Evolutionary conservation across 2,797 vertebrate species (phyloP), one percentile per base, ranked within the genome.

Genomic region (Scleropages formosus): DNA sequence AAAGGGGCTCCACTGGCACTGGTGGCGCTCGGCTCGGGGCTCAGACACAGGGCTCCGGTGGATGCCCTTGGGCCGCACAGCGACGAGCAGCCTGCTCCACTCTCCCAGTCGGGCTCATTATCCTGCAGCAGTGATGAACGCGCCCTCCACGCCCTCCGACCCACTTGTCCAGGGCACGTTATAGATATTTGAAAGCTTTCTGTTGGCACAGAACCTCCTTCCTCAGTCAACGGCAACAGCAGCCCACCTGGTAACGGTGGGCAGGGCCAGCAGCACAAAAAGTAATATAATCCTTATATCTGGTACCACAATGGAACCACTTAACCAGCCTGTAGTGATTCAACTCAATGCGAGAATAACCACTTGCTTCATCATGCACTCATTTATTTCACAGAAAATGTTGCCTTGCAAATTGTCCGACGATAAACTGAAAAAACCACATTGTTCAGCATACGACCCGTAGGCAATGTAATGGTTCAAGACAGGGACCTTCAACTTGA

Each of bases 91-190:
- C 83, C 82, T 71, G 73, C 82, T 80, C 82, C 77, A 77, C 80
- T 74, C 82, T 91, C 90, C 90, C 89, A 89, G 84, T 84, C 85
- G 88, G 86, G 87, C 90, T 93, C 90, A 92, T 92, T 92, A 93
- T 91, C 89, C 90, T 82, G 78, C 79, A 77, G 84, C 81, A 82
- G 79, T 81, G 78, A 78, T 70, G 69, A 78, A 72, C 71, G 60
- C 31, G 75, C n/a, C 76, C 62, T 69, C 58, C 44, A 13, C 71
- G 65, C 4, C 39, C 65, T 22, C n/a, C 13, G n/a, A 16, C 26
- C 67, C 67, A 27, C 24, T 56, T 6, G 8, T 51, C 22, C 24
- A 51, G 67, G n/a, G 67, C 22, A 22, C 22, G 9, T 18, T 56
- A 18, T 12, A 56, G 53, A 31, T 56, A 18, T 18, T 2, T 9